Conservation (phyloP, 2,888 invertebrate species). For the Andrena chrysosceles region DNA sequence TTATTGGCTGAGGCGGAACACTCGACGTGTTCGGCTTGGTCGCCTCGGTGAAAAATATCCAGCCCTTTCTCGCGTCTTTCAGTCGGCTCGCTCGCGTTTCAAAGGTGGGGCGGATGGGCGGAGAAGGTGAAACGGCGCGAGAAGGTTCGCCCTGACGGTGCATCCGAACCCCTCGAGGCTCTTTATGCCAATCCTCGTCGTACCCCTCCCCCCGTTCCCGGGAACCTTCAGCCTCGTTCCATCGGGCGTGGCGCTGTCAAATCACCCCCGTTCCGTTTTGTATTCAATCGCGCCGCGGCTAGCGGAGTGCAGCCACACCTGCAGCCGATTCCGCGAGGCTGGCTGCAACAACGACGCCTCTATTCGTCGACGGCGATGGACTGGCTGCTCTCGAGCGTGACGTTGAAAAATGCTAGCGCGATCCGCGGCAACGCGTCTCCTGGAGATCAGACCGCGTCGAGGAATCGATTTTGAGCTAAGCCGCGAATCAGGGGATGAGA, state of each 20-base stretch:
- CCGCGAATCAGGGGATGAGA: conserved; percentile 22
- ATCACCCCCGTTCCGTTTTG: conserved; percentile 64
- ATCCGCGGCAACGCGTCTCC: conserved; percentile 16
- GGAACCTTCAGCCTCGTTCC: not conserved
- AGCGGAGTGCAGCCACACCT: conserved; percentile 55
- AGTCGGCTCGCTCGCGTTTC: conserved; percentile 50
- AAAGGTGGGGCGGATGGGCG: conserved; percentile 20
- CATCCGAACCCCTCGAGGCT: conserved; percentile 58
- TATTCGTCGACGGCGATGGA: conserved; percentile 43
- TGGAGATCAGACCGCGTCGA: not conserved
- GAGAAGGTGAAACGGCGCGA: conserved; percentile 38
- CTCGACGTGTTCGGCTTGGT: conserved; percentile 18
- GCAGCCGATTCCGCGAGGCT: conserved; percentile 61
- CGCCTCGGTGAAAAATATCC: conserved; percentile 47
- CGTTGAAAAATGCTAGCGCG: conserved; percentile 65
- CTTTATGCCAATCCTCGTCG: conserved; percentile 64
- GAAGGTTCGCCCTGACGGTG: conserved; percentile 63
- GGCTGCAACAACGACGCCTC: conserved; percentile 51
- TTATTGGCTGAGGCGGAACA: conserved; percentile 33
- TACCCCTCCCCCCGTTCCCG: not conserved
- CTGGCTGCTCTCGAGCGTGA: conserved; percentile 48
- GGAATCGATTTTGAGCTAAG: conserved; percentile 32
- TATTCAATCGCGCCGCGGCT: conserved; percentile 61
- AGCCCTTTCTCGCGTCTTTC: conserved; percentile 49
- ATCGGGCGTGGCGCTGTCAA: conserved; percentile 39